Conservation (phyloP, 2,888 invertebrate genomes). For the Pterostichus niger region DNA sequence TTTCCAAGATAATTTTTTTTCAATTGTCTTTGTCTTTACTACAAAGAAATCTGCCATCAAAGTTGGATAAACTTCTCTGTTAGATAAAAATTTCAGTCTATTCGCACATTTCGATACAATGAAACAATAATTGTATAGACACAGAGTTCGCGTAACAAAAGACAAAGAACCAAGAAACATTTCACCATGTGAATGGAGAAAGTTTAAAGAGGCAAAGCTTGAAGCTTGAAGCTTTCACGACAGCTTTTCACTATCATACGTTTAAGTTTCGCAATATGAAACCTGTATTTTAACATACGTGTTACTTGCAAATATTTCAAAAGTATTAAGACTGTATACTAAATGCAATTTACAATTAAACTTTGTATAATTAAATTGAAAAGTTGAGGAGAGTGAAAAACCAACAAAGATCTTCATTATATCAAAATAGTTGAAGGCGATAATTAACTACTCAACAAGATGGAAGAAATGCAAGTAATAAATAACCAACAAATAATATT, state of each 20-base stretch:
- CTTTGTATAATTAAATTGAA: conserved; percentile 13
- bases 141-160: neutral
- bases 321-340: neutral
- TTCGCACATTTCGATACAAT: conserved; percentile 9
- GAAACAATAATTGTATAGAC: conserved; percentile 22
- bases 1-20: too few relatives aligned
- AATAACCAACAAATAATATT: too few relatives aligned
- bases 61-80: neutral
- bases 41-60: neutral
- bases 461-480: too few relatives aligned
- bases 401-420: neutral
- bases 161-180: conserved; percentile 9
- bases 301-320: neutral
- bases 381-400: conserved; percentile 14
- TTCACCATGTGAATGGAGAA: neutral
- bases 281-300: conserved; percentile 1
- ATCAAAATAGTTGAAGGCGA: too few relatives aligned
- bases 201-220: conserved; percentile 26
- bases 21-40: too few relatives aligned
- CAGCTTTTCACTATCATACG: conserved; percentile 11
- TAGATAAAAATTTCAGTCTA: conserved; percentile 10
- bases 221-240: conserved; percentile 14
- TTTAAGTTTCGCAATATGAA: neutral
- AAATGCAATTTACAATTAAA: conserved; percentile 7
- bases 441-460: too few relatives aligned